Percentiles rank a stretch among this genome's conserved stretches.
These are phyloP conservation scores for Corythaeola cristata DNA, from an alignment of 2,113 vertebrate species.

Conservation along the genomic window DNA sequence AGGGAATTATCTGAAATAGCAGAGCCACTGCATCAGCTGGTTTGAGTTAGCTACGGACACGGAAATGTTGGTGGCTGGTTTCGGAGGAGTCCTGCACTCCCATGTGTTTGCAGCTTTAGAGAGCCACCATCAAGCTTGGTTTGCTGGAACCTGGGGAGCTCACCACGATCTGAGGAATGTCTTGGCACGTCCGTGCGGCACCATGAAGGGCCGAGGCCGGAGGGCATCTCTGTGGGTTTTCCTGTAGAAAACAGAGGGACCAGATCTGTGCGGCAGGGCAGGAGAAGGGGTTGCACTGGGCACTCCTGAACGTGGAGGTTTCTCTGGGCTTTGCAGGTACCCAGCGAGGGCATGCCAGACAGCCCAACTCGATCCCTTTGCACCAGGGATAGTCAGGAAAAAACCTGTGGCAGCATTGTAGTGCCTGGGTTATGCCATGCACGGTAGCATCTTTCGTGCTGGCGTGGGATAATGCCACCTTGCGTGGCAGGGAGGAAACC, in stretches of 20 bases:
- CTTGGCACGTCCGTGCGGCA: fast-evolving
- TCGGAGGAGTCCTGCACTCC: neutral
- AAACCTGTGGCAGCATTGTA: neutral
- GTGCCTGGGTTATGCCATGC: too few species aligned
- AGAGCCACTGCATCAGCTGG: neutral
- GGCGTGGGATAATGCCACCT: neutral
- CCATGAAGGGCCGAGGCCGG: neutral
- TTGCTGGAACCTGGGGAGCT: neutral
- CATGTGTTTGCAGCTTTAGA: neutral
- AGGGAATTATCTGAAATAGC: neutral
- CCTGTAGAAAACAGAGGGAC: neutral
- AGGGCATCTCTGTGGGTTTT: neutral
- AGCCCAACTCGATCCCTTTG: neutral
- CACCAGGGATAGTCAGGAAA: neutral
- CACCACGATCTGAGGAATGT: fast-evolving
- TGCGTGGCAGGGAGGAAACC: neutral
- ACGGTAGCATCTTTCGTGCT: fast-evolving
- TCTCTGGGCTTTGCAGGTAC: too few species aligned
- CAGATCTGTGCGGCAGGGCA: too few species aligned
- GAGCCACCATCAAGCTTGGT: neutral
- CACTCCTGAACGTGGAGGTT: neutral
- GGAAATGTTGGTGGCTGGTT: neutral
- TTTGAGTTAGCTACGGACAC: neutral
- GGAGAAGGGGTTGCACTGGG: too few species aligned
- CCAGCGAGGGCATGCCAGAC: too few species aligned